Conservation (phyloP, 2,113 vertebrate genomes). For the Semicossyphus pulcher region DNA sequence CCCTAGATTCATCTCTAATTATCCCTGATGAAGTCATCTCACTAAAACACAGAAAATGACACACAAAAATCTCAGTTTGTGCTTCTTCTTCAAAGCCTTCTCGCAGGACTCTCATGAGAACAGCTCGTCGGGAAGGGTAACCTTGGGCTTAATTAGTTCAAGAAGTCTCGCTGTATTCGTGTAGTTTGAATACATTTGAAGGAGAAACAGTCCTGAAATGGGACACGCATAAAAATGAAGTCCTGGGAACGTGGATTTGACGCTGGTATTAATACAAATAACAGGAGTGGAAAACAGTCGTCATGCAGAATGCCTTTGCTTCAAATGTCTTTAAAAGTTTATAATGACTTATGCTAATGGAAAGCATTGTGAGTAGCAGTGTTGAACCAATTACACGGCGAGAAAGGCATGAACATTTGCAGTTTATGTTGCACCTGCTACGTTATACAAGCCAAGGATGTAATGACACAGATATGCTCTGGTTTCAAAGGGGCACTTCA, state of each 20-base stretch:
- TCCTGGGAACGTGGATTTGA: constrained; percentile 22
- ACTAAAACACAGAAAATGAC: constrained; percentile 31
- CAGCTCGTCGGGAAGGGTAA: constrained; percentile 20
- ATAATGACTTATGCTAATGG: constrained; percentile 74
- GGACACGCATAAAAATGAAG: constrained; percentile 38
- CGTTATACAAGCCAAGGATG: background rate
- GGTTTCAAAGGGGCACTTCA: constrained; percentile 4
- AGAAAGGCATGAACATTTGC: constrained; percentile 41
- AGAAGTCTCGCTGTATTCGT: constrained; percentile 45
- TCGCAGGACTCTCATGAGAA: constrained; percentile 33
- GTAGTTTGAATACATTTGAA: constrained; percentile 43
- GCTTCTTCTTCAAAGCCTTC: constrained; percentile 20
- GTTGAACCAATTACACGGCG: constrained; percentile 56
- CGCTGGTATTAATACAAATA: constrained; percentile 40
- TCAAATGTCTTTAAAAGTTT: constrained; percentile 48
- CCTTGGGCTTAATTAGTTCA: constrained; percentile 70
- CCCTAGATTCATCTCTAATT: constrained; percentile 21
- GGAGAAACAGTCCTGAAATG: constrained; percentile 43
- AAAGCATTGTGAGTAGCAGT: constrained; percentile 46
- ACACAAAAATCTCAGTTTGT: constrained; percentile 27
- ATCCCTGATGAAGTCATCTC: constrained; percentile 36
- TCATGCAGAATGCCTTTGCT: constrained; percentile 42
- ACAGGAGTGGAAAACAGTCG: constrained; percentile 30
- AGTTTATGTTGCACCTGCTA: constrained; percentile 2
- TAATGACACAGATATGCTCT: constrained; percentile 14